These are phyloP conservation scores for Amphipyra berbera DNA, from an alignment of 2,888 invertebrate genomes.

Conservation along the genomic window DNA sequence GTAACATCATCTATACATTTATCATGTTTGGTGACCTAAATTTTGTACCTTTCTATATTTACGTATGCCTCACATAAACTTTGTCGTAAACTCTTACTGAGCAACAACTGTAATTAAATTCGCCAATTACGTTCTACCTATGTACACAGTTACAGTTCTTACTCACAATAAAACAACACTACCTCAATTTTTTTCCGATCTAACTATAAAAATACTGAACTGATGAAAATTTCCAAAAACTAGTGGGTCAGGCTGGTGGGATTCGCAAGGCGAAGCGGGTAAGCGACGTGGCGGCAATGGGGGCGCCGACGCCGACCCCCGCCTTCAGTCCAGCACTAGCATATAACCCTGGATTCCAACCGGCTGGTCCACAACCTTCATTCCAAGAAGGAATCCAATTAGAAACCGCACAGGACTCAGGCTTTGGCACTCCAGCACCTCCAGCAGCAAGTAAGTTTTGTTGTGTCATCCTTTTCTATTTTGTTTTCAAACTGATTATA, in stretches of 20 bases:
- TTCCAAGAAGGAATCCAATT: conserved; percentile 83
- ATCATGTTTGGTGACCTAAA: conserved; percentile 1
- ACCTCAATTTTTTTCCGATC: not conserved
- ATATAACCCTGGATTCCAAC: conserved; percentile 70
- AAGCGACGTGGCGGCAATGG: conserved; percentile 92
- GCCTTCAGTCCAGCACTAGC: conserved; percentile 71
- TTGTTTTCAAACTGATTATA: not conserved
- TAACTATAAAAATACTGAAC: not conserved
- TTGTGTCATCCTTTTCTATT: not conserved
- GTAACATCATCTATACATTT: conserved; percentile 1
- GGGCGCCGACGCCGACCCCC: conserved; percentile 84
- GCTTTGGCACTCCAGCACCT: conserved; percentile 66
- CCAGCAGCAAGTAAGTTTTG: conserved; percentile 70
- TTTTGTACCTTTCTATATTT: conserved; percentile 1
- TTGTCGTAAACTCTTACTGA: conserved; percentile 7
- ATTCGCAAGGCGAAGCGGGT: conserved; percentile 91
- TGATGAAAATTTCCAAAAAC: not conserved
- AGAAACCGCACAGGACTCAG: conserved; percentile 76
- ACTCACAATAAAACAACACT: not conserved
- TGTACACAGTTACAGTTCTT: not conserved
- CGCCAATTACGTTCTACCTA: not conserved
- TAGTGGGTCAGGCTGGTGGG: conserved; percentile 80
- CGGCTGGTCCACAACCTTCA: conserved; percentile 74
- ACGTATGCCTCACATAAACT: not conserved
- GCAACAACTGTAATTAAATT: conserved; percentile 5